phyloP scores from a whole-genome alignment of 2,113 vertebrate species.

The Ciconia maguari region DNA sequence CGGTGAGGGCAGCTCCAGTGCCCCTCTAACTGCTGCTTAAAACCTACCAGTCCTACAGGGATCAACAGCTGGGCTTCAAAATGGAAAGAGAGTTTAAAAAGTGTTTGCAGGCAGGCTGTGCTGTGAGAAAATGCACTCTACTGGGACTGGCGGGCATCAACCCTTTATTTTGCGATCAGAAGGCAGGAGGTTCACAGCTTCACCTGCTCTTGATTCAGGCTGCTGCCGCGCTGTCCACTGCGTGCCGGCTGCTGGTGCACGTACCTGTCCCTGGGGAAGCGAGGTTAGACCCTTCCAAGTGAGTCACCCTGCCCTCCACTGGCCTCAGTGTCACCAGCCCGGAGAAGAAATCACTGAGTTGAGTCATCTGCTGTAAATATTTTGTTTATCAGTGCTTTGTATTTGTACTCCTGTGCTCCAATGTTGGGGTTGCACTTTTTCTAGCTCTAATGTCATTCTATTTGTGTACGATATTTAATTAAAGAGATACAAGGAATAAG shows the following conservation, averaged over 20 bases:
- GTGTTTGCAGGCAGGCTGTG: background rate
- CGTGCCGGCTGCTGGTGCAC: accelerated
- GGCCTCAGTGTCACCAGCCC: background rate
- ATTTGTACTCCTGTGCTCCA: background rate
- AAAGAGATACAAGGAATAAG: background rate
- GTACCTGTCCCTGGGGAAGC: accelerated
- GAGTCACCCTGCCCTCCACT: background rate
- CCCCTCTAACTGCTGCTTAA: background rate
- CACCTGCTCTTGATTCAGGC: background rate
- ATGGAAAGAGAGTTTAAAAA: background rate
- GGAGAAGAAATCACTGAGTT: background rate
- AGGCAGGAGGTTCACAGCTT: background rate
- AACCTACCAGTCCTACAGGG: background rate
- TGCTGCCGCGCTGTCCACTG: background rate
- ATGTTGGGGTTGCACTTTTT: background rate
- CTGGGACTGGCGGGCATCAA: background rate
- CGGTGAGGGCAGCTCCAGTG: accelerated
- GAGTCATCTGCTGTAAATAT: background rate
- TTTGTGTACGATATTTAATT: background rate
- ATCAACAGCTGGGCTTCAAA: background rate
- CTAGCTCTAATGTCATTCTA: background rate
- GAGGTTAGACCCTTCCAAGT: background rate
- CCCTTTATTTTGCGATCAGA: background rate
- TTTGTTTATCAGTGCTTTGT: background rate
- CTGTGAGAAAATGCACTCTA: background rate